A percentile compares a stretch with the other conserved stretches of the same genome.
phyloP scores from a whole-genome alignment of 1,140 invertebrate genomes.

The Procambarus virginalis region DNA sequence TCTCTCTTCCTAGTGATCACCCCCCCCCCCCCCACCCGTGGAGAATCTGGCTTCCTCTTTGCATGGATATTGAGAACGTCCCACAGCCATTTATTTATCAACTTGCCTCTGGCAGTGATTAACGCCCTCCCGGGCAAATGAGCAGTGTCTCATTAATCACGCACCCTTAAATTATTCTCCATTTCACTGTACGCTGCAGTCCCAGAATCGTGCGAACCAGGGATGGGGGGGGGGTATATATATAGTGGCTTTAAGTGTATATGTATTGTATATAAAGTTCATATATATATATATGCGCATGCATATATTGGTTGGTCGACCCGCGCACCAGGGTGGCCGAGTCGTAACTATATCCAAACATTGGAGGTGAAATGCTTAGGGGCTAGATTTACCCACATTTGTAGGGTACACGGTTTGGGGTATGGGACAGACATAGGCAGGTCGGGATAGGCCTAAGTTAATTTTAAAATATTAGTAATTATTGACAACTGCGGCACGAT shows the following conservation, averaged over 20 bases:
- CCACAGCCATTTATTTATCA: constrained; percentile 18
- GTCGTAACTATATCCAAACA: too few relatives aligned
- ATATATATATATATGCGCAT: background rate
- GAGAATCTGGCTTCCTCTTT: constrained; percentile 3
- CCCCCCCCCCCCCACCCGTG: background rate
- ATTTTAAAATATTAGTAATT: too few relatives aligned
- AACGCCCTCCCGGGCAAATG: constrained; percentile 28
- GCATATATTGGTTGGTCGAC: background rate
- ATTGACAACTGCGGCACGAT: too few relatives aligned
- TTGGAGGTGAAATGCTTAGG: too few relatives aligned
- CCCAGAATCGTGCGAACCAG: too few relatives aligned
- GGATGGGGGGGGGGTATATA: too few relatives aligned
- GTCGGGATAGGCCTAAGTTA: too few relatives aligned
- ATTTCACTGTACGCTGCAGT: background rate
- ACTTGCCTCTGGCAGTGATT: constrained; percentile 21
- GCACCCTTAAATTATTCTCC: background rate
- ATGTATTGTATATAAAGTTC: too few relatives aligned
- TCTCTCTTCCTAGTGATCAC: background rate
- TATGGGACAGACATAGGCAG: too few relatives aligned
- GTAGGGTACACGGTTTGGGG: too few relatives aligned
- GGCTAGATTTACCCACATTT: too few relatives aligned
- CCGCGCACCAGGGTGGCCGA: too few relatives aligned
- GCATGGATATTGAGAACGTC: constrained; percentile 8
- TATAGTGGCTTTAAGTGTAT: background rate
- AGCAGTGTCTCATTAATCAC: constrained; percentile 20